Percentiles rank a stretch among this genome's conserved stretches.
These are phyloP conservation scores for Steinernema carpocapsae DNA, from an alignment of 2,888 invertebrate species.

Conservation along the genomic window DNA sequence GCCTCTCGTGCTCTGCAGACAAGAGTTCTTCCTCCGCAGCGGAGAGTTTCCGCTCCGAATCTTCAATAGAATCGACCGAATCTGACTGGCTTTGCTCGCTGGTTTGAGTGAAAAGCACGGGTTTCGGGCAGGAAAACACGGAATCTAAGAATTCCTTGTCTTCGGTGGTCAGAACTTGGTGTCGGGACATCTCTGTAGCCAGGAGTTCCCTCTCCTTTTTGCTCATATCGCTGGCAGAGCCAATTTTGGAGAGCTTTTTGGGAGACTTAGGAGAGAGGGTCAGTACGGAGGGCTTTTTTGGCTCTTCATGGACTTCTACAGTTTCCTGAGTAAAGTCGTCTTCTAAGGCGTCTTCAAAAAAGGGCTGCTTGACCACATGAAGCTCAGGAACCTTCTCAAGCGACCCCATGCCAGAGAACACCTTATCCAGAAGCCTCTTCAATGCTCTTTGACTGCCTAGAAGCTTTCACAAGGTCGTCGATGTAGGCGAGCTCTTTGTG, in stretches of 20 bases:
- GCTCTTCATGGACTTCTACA: neutral
- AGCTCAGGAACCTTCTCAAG: constrained; percentile 5
- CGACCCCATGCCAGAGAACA: neutral
- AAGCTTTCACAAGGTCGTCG: neutral
- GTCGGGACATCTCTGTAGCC: neutral
- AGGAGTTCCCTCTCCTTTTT: constrained; percentile 15
- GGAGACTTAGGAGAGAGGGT: neutral
- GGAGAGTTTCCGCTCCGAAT: neutral
- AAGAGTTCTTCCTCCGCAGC: too few relatives aligned
- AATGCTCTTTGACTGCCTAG: neutral
- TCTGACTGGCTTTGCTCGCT: neutral
- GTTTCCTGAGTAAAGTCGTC: too few relatives aligned
- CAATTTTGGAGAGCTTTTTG: constrained; percentile 4
- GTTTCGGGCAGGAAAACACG: constrained; percentile 23
- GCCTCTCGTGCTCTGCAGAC: neutral
- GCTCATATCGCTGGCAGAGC: constrained; percentile 5
- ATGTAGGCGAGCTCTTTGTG: constrained; percentile 1
- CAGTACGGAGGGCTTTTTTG: neutral
- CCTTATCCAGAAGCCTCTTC: constrained; percentile 1
- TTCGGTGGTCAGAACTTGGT: neutral
- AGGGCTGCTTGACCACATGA: constrained; percentile 3
- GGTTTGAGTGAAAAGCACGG: neutral
- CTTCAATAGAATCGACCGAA: neutral
- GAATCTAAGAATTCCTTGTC: constrained; percentile 14
- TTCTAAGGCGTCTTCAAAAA: neutral